A percentile compares a stretch with the other conserved stretches of the same genome.
Evolutionary conservation across 2,888 invertebrate species (phyloP).

Genomic region (Stenichneumon culpator): DNA sequence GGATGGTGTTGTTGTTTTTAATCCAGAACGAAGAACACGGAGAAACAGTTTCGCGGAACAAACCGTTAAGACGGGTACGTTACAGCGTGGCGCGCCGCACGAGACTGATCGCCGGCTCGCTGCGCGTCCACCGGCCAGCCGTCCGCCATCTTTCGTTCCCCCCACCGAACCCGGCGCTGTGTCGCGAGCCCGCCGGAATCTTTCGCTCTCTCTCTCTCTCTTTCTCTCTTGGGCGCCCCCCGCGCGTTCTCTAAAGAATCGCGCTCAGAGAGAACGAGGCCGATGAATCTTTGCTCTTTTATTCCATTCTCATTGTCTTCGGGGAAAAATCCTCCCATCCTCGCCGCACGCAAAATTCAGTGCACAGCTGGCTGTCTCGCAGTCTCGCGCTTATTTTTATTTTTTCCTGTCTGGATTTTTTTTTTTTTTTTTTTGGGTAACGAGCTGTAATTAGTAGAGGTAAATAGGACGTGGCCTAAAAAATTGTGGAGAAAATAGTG

Average conservation of each 20-base stretch:
- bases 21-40: slow-evolving; percentile 17
- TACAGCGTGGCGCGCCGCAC: slow-evolving; percentile 78
- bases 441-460: slow-evolving; percentile 19
- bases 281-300: slow-evolving; percentile 55
- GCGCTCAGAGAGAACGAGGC: slow-evolving; percentile 18
- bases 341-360: neutral
- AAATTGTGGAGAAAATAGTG: neutral
- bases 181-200: slow-evolving; percentile 35
- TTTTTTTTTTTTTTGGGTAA: neutral
- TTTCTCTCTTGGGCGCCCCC: neutral
- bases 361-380: slow-evolving; percentile 3
- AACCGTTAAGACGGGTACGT: slow-evolving; percentile 21
- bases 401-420: neutral
- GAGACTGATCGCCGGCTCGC: slow-evolving; percentile 77
- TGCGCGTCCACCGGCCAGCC: slow-evolving; percentile 60
- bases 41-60: neutral
- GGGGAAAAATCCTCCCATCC: neutral
- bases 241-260: slow-evolving; percentile 26
- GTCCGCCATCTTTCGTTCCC: slow-evolving; percentile 63
- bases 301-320: slow-evolving; percentile 48
- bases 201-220: neutral
- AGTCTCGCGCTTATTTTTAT: neutral
- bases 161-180: slow-evolving; percentile 56
- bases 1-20: neutral
- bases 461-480: neutral